These are phyloP conservation scores for Heliornis fulica DNA, from an alignment of 2,113 vertebrate species.

Conservation along the genomic window DNA sequence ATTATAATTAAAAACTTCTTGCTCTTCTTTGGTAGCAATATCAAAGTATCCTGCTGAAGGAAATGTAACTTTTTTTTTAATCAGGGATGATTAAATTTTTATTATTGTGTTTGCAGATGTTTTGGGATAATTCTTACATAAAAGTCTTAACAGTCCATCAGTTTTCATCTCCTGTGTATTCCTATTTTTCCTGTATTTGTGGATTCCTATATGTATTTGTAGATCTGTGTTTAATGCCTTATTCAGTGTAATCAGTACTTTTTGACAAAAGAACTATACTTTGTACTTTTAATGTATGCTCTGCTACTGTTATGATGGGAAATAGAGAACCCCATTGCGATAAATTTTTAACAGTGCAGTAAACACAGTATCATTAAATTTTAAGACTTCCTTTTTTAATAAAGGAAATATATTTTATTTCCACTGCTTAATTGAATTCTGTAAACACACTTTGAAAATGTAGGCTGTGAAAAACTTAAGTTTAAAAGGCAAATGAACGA, in stretches of 20 bases:
- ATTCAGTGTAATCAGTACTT: not conserved
- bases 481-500: not conserved
- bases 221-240: not conserved
- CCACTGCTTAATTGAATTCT: not conserved
- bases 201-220: not conserved
- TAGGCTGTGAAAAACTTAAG: not conserved
- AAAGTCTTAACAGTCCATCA: not conserved
- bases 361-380: not conserved
- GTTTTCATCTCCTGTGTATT: not conserved
- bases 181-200: too few relatives aligned
- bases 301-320: not conserved
- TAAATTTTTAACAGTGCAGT: not conserved
- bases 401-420: not conserved
- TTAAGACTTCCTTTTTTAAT: not conserved
- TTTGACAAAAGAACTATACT: not conserved
- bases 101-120: slow-evolving; percentile 17
- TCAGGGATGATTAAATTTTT: slow-evolving; percentile 6
- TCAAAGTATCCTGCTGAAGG: slow-evolving; percentile 31
- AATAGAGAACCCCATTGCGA: not conserved
- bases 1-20: slow-evolving; percentile 35
- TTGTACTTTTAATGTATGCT: not conserved
- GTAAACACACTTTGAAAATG: not conserved
- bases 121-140: not conserved
- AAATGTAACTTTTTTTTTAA: not conserved
- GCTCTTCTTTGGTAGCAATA: not conserved